Percentiles rank a stretch among this genome's conserved stretches.
Evolutionary conservation across 1,140 invertebrate genomes (phyloP).

Genomic region (Oedothorax gibbosus): DNA sequence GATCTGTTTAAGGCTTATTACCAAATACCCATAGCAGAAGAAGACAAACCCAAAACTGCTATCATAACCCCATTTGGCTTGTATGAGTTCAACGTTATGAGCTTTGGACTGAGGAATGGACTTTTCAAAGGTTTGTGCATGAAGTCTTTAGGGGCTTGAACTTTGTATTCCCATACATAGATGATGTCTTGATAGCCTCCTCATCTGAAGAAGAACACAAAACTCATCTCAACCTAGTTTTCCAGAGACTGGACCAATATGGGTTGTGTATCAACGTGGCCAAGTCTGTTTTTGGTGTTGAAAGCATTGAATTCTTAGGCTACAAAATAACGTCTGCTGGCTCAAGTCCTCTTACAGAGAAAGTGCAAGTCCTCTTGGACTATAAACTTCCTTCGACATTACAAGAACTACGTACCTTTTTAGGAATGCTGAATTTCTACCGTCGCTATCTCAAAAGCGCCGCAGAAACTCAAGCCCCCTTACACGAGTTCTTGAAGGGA

Average conservation of each 20-base stretch:
- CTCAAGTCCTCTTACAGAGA: not conserved
- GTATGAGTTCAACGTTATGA: constrained; percentile 61
- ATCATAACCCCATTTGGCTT: constrained; percentile 26
- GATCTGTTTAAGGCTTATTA: constrained; percentile 14
- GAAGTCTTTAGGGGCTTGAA: constrained; percentile 3
- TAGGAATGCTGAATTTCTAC: constrained; percentile 69
- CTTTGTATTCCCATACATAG: constrained; percentile 15
- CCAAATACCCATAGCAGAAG: constrained; percentile 21
- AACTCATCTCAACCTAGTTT: constrained; percentile 65
- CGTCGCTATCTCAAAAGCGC: constrained; percentile 66
- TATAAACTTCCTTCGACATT: constrained; percentile 65
- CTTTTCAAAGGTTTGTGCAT: constrained; percentile 64
- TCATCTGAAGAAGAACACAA: constrained; percentile 64
- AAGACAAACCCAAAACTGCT: constrained; percentile 5
- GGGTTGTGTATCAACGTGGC: constrained; percentile 65
- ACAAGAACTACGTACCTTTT: constrained; percentile 65
- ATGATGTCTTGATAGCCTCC: constrained; percentile 17
- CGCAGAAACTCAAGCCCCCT: constrained; percentile 50
- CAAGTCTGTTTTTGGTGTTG: constrained; percentile 24
- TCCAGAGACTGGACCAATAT: constrained; percentile 65
- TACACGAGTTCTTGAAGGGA: constrained; percentile 47
- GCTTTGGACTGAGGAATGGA: constrained; percentile 65
- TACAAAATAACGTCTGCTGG: constrained; percentile 14
- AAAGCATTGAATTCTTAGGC: constrained; percentile 15
- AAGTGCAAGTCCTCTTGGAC: constrained; percentile 54